These are phyloP conservation scores for Reinhardtius hippoglossoides DNA, from an alignment of 2,113 vertebrate genomes.

Conservation along the genomic window DNA sequence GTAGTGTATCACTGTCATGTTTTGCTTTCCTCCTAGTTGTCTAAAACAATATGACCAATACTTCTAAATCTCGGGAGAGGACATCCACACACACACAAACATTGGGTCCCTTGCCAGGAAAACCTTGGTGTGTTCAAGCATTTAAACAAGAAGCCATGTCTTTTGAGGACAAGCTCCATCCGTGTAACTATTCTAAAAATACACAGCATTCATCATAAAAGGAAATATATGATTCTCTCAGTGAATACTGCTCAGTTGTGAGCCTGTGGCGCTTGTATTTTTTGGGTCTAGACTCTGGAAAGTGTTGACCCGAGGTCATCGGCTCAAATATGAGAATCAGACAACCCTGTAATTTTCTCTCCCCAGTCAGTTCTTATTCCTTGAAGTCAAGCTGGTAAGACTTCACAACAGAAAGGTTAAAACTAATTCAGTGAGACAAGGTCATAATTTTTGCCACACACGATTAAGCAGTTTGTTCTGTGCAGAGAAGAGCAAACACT, in stretches of 20 bases:
- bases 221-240: background rate
- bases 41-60: background rate
- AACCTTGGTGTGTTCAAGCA: background rate
- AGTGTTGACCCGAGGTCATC: constrained; percentile 18
- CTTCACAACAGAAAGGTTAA: constrained; percentile 13
- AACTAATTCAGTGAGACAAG: constrained; percentile 36
- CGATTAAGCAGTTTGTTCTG: constrained; percentile 5
- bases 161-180: background rate
- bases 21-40: background rate
- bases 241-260: background rate
- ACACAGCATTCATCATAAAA: background rate
- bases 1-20: background rate
- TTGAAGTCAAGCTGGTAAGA: constrained; percentile 5
- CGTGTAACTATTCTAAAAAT: background rate
- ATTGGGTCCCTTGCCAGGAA: background rate
- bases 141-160: background rate
- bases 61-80: background rate
- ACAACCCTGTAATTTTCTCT: constrained; percentile 47
- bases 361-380: constrained; percentile 17
- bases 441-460: constrained; percentile 18
- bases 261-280: background rate
- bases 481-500: background rate
- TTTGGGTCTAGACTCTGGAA: background rate
- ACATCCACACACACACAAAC: background rate
- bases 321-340: constrained; percentile 23